These are phyloP conservation scores for Polyploca ridens DNA, from an alignment of 2,888 invertebrate species.

Conservation along the genomic window DNA sequence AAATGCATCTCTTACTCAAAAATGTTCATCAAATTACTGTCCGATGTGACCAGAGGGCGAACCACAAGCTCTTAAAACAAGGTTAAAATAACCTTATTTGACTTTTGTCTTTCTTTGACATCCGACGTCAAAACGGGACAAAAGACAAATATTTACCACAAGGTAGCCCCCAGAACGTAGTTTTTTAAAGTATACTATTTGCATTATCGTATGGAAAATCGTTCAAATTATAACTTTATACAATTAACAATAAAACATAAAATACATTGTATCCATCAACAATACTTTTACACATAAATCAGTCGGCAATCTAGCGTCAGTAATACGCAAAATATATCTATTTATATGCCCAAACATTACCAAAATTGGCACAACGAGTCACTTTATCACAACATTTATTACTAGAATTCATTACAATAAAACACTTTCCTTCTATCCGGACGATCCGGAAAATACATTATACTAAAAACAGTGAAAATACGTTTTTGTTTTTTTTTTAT, in stretches of 20 bases:
- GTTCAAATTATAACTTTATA: neutral
- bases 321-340: conserved; percentile 11
- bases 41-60: no score
- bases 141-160: no score
- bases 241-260: conserved; percentile 16
- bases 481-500: no score
- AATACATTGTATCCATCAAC: conserved; percentile 17
- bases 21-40: no score
- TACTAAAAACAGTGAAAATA: no score
- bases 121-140: no score
- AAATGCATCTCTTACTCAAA: no score
- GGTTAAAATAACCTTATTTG: no score
- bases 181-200: no score
- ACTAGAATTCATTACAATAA: conserved; percentile 18
- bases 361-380: conserved; percentile 29
- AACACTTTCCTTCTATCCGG: conserved; percentile 13
- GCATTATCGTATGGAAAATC: conserved; percentile 11
- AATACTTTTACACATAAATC: conserved; percentile 49
- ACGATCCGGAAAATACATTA: conserved; percentile 4
- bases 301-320: conserved; percentile 55
- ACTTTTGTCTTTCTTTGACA: no score
- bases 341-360: conserved; percentile 23
- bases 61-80: no score
- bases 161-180: no score
- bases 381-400: conserved; percentile 27